Evolutionary conservation across 2,797 vertebrate genomes (phyloP).

Genomic region (Neosilurus mollespiculum): DNA sequence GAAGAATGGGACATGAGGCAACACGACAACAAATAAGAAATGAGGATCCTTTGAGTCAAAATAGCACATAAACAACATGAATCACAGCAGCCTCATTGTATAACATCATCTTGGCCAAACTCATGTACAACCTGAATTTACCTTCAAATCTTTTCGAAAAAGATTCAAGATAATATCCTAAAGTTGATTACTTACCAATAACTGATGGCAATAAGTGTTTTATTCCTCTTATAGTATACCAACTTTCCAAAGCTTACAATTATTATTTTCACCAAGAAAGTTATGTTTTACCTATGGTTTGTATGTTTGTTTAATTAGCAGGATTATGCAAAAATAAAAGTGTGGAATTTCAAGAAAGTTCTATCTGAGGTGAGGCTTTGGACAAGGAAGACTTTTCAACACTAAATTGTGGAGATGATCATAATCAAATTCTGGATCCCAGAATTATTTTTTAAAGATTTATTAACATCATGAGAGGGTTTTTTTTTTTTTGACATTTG

Average conservation of each 20-base stretch:
- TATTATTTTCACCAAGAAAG: not conserved
- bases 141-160: not conserved
- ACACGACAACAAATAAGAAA: conserved; percentile 30
- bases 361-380: no score
- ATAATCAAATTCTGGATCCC: no score
- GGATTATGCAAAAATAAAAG: no score
- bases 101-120: not conserved
- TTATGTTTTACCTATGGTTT: no score
- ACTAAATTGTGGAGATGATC: no score
- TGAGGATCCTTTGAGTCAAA: conserved; percentile 22
- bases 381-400: no score
- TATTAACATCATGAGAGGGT: no score
- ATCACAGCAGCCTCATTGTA: conserved; percentile 16
- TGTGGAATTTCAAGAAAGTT: no score
- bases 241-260: not conserved
- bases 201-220: not conserved
- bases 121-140: not conserved
- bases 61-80: conserved; percentile 37
- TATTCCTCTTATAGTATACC: not conserved
- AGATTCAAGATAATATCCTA: not conserved
- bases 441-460: no score
- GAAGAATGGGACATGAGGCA: conserved; percentile 30
- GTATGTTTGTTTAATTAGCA: no score
- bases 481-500: no score
- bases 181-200: not conserved